Evolutionary conservation across 2,888 invertebrate species (phyloP).

Genomic region (Drosophila peninsularis): DNA sequence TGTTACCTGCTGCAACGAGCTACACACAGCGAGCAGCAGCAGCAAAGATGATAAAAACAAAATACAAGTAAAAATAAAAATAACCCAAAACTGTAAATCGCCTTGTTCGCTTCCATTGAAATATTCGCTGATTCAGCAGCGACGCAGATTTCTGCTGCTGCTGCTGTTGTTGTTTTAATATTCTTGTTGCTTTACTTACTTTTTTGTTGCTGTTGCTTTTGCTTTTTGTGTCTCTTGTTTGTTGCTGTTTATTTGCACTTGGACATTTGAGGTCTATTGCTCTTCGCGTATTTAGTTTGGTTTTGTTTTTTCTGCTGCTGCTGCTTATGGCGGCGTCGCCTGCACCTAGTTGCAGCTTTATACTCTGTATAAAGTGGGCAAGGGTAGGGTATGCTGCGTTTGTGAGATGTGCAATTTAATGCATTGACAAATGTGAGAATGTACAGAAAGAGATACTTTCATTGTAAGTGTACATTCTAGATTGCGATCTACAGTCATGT

Average conservation of each 20-base stretch:
- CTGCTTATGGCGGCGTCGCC: constrained; percentile 7
- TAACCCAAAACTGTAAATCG: constrained; percentile 61
- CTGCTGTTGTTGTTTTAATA: constrained; percentile 33
- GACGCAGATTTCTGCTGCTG: constrained; percentile 35
- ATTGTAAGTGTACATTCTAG: background rate
- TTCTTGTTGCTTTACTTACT: constrained; percentile 39
- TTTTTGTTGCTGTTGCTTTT: constrained; percentile 4
- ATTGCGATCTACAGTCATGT: background rate
- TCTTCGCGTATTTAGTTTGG: constrained; percentile 10
- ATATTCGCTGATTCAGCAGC: constrained; percentile 65
- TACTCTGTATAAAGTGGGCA: constrained; percentile 9
- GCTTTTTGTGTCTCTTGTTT: constrained; percentile 22
- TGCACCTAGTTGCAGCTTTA: constrained; percentile 8
- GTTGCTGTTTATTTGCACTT: constrained; percentile 57
- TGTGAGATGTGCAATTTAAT: background rate
- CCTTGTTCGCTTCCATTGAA: constrained; percentile 62
- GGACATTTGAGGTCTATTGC: constrained; percentile 44
- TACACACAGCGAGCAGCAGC: constrained; percentile 18
- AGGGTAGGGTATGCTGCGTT: background rate
- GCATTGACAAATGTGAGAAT: background rate
- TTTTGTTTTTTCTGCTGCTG: constrained; percentile 9
- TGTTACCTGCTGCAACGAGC: constrained; percentile 55
- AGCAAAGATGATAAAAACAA: constrained; percentile 30
- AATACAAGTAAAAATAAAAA: constrained; percentile 25
- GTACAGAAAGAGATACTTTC: background rate